These are phyloP conservation scores for Tauraco hartlaubi DNA, from an alignment of 2,797 vertebrate species.

Conservation along the genomic window DNA sequence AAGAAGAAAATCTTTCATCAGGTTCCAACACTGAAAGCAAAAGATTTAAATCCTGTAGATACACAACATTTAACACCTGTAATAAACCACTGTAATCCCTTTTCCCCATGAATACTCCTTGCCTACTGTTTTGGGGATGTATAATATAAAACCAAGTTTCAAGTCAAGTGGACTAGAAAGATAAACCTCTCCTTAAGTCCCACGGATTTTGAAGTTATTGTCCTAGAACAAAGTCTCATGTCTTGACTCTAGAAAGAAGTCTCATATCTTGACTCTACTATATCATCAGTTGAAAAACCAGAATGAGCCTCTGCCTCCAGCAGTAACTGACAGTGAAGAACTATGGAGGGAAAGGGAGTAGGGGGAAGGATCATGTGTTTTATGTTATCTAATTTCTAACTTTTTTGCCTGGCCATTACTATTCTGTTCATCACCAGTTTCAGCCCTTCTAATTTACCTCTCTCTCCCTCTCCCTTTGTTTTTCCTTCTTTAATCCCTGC, in stretches of 20 bases:
- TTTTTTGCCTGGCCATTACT: background rate
- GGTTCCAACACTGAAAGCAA: background rate
- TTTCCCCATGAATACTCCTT: background rate
- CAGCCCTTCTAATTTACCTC: background rate
- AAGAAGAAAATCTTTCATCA: background rate
- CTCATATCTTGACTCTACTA: background rate
- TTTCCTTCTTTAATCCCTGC: background rate
- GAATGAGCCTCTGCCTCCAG: background rate
- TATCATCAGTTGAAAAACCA: background rate
- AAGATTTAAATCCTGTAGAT: background rate
- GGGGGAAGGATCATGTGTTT: background rate
- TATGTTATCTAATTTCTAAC: background rate
- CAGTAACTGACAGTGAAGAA: background rate
- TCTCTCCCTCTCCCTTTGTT: background rate
- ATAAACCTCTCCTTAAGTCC: background rate
- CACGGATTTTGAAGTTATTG: background rate
- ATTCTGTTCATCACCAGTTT: background rate
- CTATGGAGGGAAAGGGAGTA: background rate
- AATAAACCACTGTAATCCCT: background rate
- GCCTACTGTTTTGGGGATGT: background rate
- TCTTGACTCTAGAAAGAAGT: background rate
- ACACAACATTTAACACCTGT: background rate
- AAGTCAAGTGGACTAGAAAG: background rate
- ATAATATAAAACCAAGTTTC: background rate
- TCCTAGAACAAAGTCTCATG: background rate